Evolutionary conservation across 1,140 invertebrate species (phyloP), one percentile per base, ranked within the genome.

Genomic region (Oncopeltus fasciatus): DNA sequence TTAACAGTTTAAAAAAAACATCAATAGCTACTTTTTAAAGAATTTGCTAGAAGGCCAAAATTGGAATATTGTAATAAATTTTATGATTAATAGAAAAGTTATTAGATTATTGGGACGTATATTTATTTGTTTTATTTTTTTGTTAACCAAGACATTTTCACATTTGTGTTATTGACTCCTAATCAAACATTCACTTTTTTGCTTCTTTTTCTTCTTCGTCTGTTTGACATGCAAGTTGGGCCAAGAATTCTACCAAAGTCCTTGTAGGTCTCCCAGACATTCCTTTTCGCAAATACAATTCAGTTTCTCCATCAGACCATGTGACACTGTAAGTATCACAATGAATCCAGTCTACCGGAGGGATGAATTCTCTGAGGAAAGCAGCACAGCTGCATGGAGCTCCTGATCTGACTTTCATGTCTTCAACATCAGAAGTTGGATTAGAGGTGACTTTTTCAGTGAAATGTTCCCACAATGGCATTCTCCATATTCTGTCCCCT

Each of bases 241-340:
- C 71, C 44, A 90, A 73, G 65, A 91, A 84, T 70, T 90, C 82
- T 20, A 91, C 82, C 1, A 92, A 68, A 3, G 89, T 91, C 67
- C 90, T 78, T 1, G 87, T 89, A 12, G 89, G 89, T 44, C 87
- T 75, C 11, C 89, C 88, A 61, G 85, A 81, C 85, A 89, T 88
- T 61, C 84, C 84, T 70, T 78, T 79, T 27, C 72, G 69, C 28
- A 91, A 71, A 72, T 91, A 90, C 1, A 80, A 74, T 44, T 86
- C 81, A 59, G 87, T 83, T 63, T 76, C 76, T 63, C 77, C 77
- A 65, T 79, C 77, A 59, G 81, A 80, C 75, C 18, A 43, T 24
- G 53, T 61, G 74, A 79, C 78, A 1, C 79, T 78, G 65, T 78
- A 79, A 59, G 80, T 82, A 68, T 82, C 81, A 38, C 82, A 64